Evolutionary conservation across 2,797 vertebrate species (phyloP).

Genomic region (Pagetopsis macropterus): DNA sequence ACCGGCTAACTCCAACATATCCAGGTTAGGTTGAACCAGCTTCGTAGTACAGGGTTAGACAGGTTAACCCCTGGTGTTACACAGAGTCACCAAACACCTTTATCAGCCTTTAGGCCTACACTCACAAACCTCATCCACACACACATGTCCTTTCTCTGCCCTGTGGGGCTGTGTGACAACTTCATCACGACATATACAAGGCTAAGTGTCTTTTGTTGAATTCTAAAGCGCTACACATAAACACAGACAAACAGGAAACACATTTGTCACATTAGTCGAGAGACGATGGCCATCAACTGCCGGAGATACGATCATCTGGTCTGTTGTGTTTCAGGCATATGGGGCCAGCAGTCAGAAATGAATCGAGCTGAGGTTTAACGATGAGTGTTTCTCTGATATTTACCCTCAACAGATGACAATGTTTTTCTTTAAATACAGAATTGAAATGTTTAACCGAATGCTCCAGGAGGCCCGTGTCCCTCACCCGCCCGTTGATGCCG

Average conservation of each 20-base stretch:
- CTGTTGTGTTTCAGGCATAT: background rate
- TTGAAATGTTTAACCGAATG: background rate
- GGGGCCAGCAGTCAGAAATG: background rate
- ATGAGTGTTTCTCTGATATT: too few species aligned
- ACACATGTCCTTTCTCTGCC: background rate
- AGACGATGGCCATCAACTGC: background rate
- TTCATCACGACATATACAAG: slow-evolving; percentile 13
- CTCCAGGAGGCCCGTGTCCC: background rate
- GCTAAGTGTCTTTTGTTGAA: slow-evolving; percentile 6
- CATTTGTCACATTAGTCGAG: background rate
- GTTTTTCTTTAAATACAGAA: too few species aligned
- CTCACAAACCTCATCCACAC: slow-evolving; percentile 13
- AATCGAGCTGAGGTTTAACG: background rate
- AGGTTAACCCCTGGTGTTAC: too few species aligned
- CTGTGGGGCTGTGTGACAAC: background rate
- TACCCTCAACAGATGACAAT: too few species aligned
- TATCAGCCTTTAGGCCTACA: background rate
- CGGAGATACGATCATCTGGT: background rate
- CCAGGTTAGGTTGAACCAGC: too few species aligned
- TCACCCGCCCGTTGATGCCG: slow-evolving; percentile 91
- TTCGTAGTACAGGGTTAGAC: too few species aligned
- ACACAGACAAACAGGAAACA: slow-evolving; percentile 8
- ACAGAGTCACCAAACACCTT: slow-evolving; percentile 7
- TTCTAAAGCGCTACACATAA: background rate
- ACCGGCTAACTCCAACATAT: too few species aligned